Evolutionary conservation across 1,140 invertebrate genomes (phyloP).

Genomic region (Sinonovacula constricta): DNA sequence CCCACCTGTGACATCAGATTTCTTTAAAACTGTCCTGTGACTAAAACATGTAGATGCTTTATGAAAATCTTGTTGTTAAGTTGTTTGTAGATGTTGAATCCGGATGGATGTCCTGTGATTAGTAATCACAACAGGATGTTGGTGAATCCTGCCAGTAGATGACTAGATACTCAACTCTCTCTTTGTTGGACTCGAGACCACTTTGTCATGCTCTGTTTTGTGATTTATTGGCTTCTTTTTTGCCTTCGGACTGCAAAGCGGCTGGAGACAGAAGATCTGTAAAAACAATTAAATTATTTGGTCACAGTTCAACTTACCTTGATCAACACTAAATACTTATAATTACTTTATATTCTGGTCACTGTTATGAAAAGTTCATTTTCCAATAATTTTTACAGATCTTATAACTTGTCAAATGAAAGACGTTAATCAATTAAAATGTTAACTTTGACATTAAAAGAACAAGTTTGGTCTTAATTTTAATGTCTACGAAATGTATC

Average conservation of each 20-base stretch:
- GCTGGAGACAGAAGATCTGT: conserved; percentile 51
- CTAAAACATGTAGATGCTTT: too few relatives aligned
- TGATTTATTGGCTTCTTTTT: conserved; percentile 40
- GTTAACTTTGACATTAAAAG: too few relatives aligned
- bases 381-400: not conserved
- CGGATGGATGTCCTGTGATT: conserved; percentile 33
- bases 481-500: too few relatives aligned
- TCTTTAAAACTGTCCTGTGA: conserved; percentile 40
- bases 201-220: conserved; percentile 26
- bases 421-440: too few relatives aligned
- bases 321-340: not conserved
- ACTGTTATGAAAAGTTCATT: not conserved
- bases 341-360: not conserved
- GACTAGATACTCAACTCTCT: not conserved
- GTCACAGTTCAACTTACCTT: not conserved
- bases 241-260: conserved; percentile 40
- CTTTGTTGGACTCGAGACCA: not conserved
- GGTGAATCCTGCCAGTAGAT: not conserved
- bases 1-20: conserved; percentile 19
- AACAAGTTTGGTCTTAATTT: too few relatives aligned
- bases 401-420: not conserved
- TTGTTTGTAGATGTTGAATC: too few relatives aligned
- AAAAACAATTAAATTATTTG: not conserved
- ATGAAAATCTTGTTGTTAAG: too few relatives aligned
- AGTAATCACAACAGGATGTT: conserved; percentile 25